Conservation (phyloP, 2,113 vertebrate species). For the Orientallactaga bullata region DNA sequence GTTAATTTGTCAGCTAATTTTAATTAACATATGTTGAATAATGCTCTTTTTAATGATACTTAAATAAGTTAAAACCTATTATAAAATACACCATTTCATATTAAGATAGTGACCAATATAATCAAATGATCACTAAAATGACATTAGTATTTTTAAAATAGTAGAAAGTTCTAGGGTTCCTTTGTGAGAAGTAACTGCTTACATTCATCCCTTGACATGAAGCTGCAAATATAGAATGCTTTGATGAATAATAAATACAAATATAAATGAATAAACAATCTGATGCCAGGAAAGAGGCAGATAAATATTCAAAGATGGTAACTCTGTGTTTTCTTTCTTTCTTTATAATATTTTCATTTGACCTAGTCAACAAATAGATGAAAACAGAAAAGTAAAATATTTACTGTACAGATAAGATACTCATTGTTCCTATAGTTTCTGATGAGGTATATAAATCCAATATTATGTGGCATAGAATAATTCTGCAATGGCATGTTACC, state of each 20-base stretch:
- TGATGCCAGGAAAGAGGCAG: conserved; percentile 58
- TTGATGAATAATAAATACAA: conserved; percentile 84
- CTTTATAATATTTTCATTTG: conserved; percentile 76
- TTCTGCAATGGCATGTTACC: conserved; percentile 8
- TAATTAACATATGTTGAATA: background rate
- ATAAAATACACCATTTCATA: background rate
- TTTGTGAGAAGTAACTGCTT: conserved; percentile 76
- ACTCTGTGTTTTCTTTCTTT: conserved; percentile 68
- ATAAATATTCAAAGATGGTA: conserved; percentile 68
- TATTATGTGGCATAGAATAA: background rate
- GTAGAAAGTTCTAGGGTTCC: conserved; percentile 54
- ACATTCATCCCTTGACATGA: conserved; percentile 66
- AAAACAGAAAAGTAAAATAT: conserved; percentile 75
- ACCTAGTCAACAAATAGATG: conserved; percentile 72
- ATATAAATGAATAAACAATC: conserved; percentile 82
- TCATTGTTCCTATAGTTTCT: conserved; percentile 15
- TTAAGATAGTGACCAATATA: background rate
- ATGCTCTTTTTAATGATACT: background rate
- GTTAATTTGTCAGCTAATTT: background rate
- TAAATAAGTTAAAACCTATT: background rate
- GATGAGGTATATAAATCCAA: background rate
- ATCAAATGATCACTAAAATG: conserved; percentile 41
- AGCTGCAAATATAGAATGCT: conserved; percentile 81
- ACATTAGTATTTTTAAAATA: background rate
- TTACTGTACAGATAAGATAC: conserved; percentile 34